These are phyloP conservation scores for Paracanthobrama guichenoti DNA, from an alignment of 2,113 vertebrate genomes.

Conservation along the genomic window DNA sequence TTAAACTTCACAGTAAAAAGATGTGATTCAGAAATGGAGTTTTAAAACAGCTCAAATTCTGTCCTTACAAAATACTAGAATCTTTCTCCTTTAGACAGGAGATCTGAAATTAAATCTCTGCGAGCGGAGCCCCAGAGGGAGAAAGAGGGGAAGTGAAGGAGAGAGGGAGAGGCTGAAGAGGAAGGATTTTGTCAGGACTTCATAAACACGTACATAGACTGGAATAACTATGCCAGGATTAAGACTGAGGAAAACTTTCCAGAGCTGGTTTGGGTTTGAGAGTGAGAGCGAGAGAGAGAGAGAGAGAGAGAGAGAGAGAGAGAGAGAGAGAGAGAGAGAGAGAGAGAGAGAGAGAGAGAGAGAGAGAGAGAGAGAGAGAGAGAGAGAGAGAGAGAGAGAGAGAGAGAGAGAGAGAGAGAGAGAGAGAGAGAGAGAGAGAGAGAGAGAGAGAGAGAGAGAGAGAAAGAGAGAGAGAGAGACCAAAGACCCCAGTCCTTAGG, in stretches of 20 bases:
- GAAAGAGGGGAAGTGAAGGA: constrained; percentile 57
- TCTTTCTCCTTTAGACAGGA: constrained; percentile 59
- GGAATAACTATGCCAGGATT: constrained; percentile 63
- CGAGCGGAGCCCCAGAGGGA: constrained; percentile 65
- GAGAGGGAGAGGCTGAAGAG: constrained; percentile 65
- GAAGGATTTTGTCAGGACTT: constrained; percentile 77
- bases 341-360: constrained; percentile 61
- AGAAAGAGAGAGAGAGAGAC: constrained; percentile 63
- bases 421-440: constrained; percentile 54
- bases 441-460: not conserved
- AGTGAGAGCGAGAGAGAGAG: constrained; percentile 53
- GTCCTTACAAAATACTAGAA: constrained; percentile 50
- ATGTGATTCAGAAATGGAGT: not conserved
- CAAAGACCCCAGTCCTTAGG: constrained; percentile 72
- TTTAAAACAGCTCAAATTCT: constrained; percentile 35
- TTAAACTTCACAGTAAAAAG: not conserved
- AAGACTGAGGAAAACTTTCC: constrained; percentile 66
- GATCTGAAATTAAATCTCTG: constrained; percentile 72
- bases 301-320: not conserved
- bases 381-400: too few relatives aligned
- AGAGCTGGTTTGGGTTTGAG: constrained; percentile 57
- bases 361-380: constrained; percentile 60
- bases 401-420: constrained; percentile 58
- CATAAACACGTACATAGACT: constrained; percentile 72
- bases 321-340: constrained; percentile 63